phyloP scores from a whole-genome alignment of 2,113 vertebrate genomes.

The Taurulus bubalis region DNA sequence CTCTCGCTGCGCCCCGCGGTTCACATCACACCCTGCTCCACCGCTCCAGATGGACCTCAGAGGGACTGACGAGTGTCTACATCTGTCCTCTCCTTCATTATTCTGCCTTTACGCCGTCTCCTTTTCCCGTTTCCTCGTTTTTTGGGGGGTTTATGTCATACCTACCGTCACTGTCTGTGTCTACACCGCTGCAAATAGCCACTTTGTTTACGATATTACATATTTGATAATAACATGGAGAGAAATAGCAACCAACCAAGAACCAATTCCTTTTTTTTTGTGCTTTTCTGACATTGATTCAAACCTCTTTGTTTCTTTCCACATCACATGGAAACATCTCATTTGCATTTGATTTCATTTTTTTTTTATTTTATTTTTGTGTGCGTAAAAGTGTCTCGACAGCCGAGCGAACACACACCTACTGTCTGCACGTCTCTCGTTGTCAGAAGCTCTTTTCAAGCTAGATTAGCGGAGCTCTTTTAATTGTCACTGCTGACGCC shows the following conservation, averaged over 20 bases:
- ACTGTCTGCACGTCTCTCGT: constrained; percentile 35
- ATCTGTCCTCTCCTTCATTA: constrained; percentile 21
- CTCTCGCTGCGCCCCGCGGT: constrained; percentile 56
- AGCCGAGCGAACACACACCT: constrained; percentile 54
- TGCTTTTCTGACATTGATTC: constrained; percentile 8
- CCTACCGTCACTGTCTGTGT: neutral
- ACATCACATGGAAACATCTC: neutral
- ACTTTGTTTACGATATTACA: neutral
- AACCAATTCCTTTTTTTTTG: neutral
- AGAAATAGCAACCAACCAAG: neutral
- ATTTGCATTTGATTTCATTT: constrained; percentile 29
- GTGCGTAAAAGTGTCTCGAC: constrained; percentile 28
- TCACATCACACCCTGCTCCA: constrained; percentile 63
- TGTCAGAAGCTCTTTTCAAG: constrained; percentile 56
- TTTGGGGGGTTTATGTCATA: too few species aligned
- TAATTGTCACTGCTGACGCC: constrained; percentile 50
- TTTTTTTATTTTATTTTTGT: constrained; percentile 33
- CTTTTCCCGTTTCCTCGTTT: neutral
- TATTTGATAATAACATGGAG: neutral
- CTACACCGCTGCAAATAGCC: neutral
- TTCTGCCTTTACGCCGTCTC: neutral
- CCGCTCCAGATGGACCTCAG: constrained; percentile 54
- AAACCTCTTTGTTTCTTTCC: constrained; percentile 33
- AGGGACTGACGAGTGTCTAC: constrained; percentile 38
- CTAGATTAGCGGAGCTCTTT: constrained; percentile 53